Conservation (phyloP, 2,113 vertebrate species). For the Mobula birostris region DNA sequence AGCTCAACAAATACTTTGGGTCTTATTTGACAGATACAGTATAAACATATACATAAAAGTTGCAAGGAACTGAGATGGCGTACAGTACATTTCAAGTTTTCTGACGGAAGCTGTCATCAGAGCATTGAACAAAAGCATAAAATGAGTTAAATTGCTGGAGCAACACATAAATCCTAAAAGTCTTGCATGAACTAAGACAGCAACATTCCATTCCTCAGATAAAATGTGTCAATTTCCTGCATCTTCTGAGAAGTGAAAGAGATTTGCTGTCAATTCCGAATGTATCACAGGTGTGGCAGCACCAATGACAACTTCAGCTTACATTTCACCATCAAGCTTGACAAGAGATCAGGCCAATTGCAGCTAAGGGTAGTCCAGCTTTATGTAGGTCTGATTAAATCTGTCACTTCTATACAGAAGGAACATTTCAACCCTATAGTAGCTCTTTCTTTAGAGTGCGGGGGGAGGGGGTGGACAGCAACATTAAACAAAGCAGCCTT, state of each 20-base stretch:
- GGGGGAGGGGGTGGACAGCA: too few relatives aligned
- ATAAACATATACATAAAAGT: too few relatives aligned
- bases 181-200: conserved; percentile 3
- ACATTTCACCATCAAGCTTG: not conserved
- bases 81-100: not conserved
- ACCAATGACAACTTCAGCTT: not conserved
- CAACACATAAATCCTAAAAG: not conserved
- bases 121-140: not conserved
- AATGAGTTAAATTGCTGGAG: not conserved
- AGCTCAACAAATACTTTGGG: not conserved
- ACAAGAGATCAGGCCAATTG: conserved; percentile 12
- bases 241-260: not conserved
- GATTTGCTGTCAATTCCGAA: not conserved
- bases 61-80: not conserved
- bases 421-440: not conserved
- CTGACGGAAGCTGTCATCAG: not conserved
- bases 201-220: not conserved
- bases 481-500: conserved; percentile 18
- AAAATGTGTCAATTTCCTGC: not conserved
- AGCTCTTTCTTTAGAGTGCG: not conserved
- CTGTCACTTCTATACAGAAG: not conserved
- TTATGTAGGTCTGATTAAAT: not conserved
- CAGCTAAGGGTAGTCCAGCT: not conserved
- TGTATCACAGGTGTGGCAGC: conserved; percentile 15
- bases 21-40: not conserved